Conservation (phyloP, 30 jellyfish, hydroid and myxozoan genomes). For the Phacellophora camtschatica region DNA sequence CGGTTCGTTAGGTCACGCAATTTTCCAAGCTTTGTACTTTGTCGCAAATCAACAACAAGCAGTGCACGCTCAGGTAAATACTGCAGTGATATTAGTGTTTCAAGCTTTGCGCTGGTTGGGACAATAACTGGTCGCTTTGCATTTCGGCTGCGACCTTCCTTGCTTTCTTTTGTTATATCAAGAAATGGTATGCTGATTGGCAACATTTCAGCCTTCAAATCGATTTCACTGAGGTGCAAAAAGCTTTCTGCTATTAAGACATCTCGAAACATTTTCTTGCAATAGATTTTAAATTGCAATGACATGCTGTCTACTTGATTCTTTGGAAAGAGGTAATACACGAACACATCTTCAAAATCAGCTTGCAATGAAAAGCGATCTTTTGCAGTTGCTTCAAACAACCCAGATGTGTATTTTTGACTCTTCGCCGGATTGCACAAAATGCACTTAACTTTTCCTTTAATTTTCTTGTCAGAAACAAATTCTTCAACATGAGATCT, state of each 20-base stretch:
- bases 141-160: constrained; percentile 40
- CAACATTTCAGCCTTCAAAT: constrained; percentile 88
- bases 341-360: constrained; percentile 90
- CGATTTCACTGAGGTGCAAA: constrained; percentile 81
- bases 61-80: constrained; percentile 73
- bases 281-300: constrained; percentile 68
- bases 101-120: constrained; percentile 94
- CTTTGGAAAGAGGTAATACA: constrained; percentile 82
- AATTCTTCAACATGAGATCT: constrained; percentile 75
- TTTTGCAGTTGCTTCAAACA: constrained; percentile 79
- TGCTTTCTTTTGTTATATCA: constrained; percentile 46
- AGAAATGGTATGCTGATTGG: constrained; percentile 83
- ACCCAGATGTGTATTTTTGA: constrained; percentile 68
- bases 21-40: constrained; percentile 84
- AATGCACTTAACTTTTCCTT: constrained; percentile 83
- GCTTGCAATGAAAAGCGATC: constrained; percentile 58
- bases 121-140: constrained; percentile 79
- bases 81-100: constrained; percentile 85
- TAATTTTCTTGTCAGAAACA: constrained; percentile 71
- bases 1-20: constrained; percentile 82
- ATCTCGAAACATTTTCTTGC: constrained; percentile 84
- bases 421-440: constrained; percentile 87
- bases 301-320: constrained; percentile 87
- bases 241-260: constrained; percentile 82
- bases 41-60: constrained; percentile 80